Conservation (phyloP, 2,797 vertebrate species). For the Todus mexicanus region DNA sequence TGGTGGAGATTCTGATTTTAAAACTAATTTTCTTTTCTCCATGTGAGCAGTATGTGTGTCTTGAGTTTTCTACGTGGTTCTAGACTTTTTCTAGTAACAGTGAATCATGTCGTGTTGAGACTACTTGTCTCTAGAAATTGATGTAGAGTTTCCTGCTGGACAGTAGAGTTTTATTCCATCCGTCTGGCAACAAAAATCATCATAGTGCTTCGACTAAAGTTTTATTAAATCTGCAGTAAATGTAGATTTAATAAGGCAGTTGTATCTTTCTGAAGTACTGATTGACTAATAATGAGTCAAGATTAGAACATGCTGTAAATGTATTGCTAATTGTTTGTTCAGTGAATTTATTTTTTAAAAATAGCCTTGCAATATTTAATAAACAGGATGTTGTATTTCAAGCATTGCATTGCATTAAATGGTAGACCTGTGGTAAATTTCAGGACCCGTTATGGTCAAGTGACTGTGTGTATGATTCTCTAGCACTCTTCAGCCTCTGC, state of each 20-base stretch:
- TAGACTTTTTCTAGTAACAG: slow-evolving; percentile 10
- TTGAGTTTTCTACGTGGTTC: slow-evolving; percentile 2
- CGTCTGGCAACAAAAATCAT: not conserved
- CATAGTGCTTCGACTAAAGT: not conserved
- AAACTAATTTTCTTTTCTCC: slow-evolving; percentile 1
- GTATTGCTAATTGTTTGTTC: not conserved
- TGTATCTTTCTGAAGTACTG: not conserved
- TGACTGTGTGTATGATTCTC: not conserved
- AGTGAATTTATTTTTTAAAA: not conserved
- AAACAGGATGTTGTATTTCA: not conserved
- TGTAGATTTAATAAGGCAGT: not conserved
- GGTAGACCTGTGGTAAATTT: not conserved
- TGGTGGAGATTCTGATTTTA: slow-evolving; percentile 24
- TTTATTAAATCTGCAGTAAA: not conserved
- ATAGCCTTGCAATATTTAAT: not conserved
- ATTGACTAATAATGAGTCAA: not conserved
- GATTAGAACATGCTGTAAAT: not conserved
- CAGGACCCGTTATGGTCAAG: not conserved
- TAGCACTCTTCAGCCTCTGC: not conserved
- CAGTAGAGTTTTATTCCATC: not conserved
- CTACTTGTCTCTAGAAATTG: not conserved
- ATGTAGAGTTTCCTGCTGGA: not conserved
- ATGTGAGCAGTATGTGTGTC: not conserved
- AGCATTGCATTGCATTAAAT: not conserved
- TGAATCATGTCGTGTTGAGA: not conserved